These are phyloP conservation scores for Ylistrum balloti DNA, from an alignment of 1,140 invertebrate species.

Conservation along the genomic window DNA sequence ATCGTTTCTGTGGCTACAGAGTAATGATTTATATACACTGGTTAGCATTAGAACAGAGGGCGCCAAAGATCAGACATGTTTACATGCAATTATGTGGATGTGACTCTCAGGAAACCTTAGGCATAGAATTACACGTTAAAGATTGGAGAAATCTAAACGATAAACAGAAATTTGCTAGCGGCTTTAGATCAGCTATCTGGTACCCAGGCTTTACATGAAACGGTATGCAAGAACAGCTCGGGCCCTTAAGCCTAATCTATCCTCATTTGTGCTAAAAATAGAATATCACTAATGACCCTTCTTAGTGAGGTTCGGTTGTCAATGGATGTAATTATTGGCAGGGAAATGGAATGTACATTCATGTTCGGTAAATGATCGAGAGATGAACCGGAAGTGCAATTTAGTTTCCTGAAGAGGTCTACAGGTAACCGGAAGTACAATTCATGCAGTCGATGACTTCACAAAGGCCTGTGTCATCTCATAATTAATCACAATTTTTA, in stretches of 20 bases:
- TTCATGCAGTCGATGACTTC: neutral
- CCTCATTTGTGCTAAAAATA: neutral
- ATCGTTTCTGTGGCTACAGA: neutral
- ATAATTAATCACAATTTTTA: neutral
- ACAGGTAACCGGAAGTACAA: neutral
- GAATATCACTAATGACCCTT: neutral
- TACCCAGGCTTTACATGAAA: neutral
- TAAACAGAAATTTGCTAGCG: neutral
- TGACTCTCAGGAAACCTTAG: neutral
- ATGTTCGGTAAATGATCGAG: neutral
- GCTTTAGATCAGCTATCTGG: neutral
- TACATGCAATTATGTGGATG: slow-evolving; percentile 27
- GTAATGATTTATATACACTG: slow-evolving; percentile 26
- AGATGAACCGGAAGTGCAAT: neutral
- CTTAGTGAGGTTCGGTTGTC: neutral
- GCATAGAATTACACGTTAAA: neutral
- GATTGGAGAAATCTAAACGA: neutral
- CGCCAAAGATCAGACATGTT: neutral
- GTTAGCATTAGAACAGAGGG: neutral
- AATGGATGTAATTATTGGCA: neutral
- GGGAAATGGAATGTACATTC: neutral
- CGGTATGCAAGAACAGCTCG: neutral
- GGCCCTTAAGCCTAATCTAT: neutral
- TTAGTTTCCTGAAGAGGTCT: neutral
- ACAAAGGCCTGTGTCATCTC: neutral